Conservation (phyloP, 23 tunicate species). For the Trididemnum nubilum region DNA sequence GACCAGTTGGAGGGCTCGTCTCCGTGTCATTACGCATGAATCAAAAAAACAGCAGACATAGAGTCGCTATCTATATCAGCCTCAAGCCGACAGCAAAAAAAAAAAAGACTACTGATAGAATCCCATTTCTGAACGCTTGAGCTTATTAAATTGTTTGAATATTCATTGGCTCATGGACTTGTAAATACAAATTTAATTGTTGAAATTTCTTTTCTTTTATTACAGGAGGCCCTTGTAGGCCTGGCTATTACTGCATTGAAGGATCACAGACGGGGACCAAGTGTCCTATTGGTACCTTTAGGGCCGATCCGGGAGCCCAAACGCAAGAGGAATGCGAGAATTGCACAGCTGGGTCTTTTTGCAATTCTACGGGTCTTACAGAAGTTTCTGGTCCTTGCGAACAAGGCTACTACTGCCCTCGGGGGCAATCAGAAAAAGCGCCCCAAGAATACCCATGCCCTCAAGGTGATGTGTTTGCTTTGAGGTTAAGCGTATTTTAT, state of each 20-base stretch:
- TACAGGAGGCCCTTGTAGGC: constrained; percentile 78
- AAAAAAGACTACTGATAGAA: no score
- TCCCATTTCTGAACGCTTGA: no score
- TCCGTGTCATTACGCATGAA: no score
- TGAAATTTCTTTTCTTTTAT: no score
- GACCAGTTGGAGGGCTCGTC: no score
- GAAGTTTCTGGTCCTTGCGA: constrained; percentile 55
- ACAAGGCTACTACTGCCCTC: constrained; percentile 76
- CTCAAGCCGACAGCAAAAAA: no score
- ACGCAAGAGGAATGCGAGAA: constrained; percentile 46
- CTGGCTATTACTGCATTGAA: constrained; percentile 79
- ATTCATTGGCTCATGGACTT: no score
- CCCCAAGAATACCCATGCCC: constrained; percentile 62
- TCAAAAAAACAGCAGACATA: no score
- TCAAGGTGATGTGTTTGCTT: constrained; percentile 68
- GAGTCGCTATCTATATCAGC: no score
- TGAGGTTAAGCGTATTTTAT: background rate
- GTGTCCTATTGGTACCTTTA: constrained; percentile 77
- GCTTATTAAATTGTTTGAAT: no score
- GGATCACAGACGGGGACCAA: constrained; percentile 47
- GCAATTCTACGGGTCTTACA: constrained; percentile 57
- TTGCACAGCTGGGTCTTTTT: constrained; percentile 73
- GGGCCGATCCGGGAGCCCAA: constrained; percentile 14
- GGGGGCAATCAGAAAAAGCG: constrained; percentile 45
- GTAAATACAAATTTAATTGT: no score